phyloP scores from a whole-genome alignment of 2,797 vertebrate genomes.

The Crypturellus tataupa region DNA sequence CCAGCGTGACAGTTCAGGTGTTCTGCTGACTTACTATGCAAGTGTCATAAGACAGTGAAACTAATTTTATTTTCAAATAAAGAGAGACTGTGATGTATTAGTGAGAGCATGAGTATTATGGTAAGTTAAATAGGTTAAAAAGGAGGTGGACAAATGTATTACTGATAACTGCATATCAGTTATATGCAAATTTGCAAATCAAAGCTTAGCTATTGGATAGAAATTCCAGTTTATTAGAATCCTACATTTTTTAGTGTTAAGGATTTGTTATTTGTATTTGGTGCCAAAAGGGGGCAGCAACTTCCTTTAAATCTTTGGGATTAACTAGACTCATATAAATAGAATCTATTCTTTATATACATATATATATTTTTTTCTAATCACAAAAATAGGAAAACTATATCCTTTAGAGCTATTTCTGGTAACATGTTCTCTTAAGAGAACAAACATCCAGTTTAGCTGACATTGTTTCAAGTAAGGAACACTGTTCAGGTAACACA shows the following conservation, averaged over 20 bases:
- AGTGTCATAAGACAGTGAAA: neutral
- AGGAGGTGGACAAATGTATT: neutral
- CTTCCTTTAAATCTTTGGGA: neutral
- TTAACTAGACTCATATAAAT: accelerated
- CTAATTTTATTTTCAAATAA: neutral
- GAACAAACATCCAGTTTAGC: neutral
- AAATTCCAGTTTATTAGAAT: neutral
- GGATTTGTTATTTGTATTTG: neutral
- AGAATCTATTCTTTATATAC: neutral
- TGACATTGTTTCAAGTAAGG: neutral
- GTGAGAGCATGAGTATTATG: neutral
- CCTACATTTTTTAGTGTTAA: neutral
- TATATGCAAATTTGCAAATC: neutral
- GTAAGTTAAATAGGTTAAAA: neutral
- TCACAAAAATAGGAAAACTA: neutral
- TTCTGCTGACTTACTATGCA: neutral
- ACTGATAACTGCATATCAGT: neutral
- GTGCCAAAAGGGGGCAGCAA: constrained; percentile 75
- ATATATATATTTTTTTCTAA: neutral
- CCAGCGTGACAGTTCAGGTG: neutral
- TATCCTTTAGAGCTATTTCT: neutral
- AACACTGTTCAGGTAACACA: neutral
- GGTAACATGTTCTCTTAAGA: neutral
- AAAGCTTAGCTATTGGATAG: neutral
- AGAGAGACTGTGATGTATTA: neutral